Base-by-base conservation (phyloP, 2,888 invertebrate species). In the Carabus problematicus region DNA sequence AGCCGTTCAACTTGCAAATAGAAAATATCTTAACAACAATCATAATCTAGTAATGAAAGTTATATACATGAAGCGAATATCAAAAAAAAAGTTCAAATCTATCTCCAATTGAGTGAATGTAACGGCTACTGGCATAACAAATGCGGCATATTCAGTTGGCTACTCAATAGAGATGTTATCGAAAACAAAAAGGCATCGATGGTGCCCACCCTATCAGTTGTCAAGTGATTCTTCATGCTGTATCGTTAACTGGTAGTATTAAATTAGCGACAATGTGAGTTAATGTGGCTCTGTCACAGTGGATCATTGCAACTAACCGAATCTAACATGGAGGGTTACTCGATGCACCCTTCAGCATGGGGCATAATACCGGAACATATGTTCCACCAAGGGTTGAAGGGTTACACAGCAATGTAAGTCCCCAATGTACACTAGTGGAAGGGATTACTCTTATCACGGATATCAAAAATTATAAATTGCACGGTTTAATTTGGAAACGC, bases 251-350 rank as follows among this genome's bases (percentile, higher is more conserved):
- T 8, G 29, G 47, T 61, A 52, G 66, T 49, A 66, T 59, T 29
- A 59, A 59, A 66, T 66, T 45, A 59, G 66, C 58, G 66, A 66
- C 59, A 59, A 59, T 59, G 52, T 45, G 55, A 64, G 64, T 64
- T 64, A 64, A 64, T 64, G 64, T 45, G 64, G 55, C 56, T 41
- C 9, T 64, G 64, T 64, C 64, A 55, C 18, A 56, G 47, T 62
- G 45, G 39, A 62, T 62, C 45, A 62, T 40, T 19, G 47, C 47
- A 43, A 29, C 47, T 18, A 62, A 47, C 29, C 40, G 29, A 62
- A 29, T 14, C 55, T 29, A 29, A 19, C 18, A 52, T 52, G 16
- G 19, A 56, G 56, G 56, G 56, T 12, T 12, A 12, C 56, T 55
- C 3, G 18, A 19, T 7, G 29, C 40, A 16, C 56, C 56, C 19